Conservation (phyloP, 2,113 vertebrate species). For the Holacanthus passer region DNA sequence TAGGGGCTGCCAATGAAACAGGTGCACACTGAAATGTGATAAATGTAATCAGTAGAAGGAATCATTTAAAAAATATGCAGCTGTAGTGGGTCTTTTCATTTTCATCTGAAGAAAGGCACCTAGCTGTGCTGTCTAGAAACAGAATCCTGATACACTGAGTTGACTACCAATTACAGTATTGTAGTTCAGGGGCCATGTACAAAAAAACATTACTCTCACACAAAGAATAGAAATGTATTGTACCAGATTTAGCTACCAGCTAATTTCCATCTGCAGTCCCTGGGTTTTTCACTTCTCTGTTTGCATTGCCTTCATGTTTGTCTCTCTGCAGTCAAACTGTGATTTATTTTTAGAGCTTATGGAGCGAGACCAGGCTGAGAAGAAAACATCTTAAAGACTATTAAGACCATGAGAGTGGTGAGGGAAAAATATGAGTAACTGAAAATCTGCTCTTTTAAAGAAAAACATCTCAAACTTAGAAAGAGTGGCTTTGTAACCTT, state of each 20-base stretch:
- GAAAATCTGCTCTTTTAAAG: background rate
- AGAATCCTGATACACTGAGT: background rate
- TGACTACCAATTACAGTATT: background rate
- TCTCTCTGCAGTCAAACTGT: background rate
- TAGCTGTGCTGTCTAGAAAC: background rate
- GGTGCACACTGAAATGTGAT: background rate
- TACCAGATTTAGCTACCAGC: background rate
- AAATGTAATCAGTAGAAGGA: background rate
- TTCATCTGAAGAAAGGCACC: background rate
- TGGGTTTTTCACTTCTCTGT: background rate
- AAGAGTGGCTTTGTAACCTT: background rate
- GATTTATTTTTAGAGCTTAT: background rate
- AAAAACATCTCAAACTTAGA: background rate
- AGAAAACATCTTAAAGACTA: background rate
- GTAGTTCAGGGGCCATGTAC: background rate
- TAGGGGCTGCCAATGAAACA: conserved; percentile 1
- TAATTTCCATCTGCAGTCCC: background rate
- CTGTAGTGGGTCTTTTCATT: background rate
- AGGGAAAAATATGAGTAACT: background rate
- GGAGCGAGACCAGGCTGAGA: background rate
- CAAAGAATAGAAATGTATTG: background rate
- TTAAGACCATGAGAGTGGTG: background rate
- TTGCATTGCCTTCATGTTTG: background rate
- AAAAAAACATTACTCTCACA: too few relatives aligned
- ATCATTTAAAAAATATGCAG: background rate